Percentiles rank a stretch among this genome's conserved stretches.
phyloP scores from a whole-genome alignment of 2,888 invertebrate species.

The Acronicta psi region DNA sequence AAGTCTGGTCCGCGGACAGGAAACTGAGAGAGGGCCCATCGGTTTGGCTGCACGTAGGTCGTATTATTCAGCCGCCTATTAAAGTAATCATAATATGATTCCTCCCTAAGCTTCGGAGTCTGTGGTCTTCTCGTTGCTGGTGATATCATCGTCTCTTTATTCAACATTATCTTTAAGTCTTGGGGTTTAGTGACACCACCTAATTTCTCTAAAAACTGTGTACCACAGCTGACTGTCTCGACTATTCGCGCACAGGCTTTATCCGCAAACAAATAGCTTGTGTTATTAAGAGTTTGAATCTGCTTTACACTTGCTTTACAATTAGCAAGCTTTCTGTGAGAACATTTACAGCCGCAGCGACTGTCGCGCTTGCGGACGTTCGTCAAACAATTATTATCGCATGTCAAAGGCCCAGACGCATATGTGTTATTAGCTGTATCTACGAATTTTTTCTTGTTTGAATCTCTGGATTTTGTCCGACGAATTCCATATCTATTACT shows the following conservation, averaged over 20 bases:
- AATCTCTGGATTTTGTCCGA: conserved; percentile 62
- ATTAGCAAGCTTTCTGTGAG: conserved; percentile 35
- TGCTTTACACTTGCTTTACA: conserved; percentile 57
- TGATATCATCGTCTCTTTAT: conserved; percentile 2
- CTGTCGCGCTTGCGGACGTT: conserved; percentile 65
- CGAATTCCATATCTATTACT: conserved; percentile 46
- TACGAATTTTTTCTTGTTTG: conserved; percentile 56
- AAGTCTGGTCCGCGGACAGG: conserved; percentile 78
- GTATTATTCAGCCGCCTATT: not conserved
- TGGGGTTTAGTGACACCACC: not conserved
- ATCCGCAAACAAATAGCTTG: conserved; percentile 54
- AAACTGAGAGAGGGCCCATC: conserved; percentile 74
- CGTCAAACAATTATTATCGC: conserved; percentile 71
- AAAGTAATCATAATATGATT: not conserved
- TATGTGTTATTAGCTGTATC: conserved; percentile 69
- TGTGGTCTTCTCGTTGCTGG: not conserved
- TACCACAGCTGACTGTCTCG: conserved; percentile 61
- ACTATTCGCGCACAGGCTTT: conserved; percentile 68
- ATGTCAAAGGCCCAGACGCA: conserved; percentile 65
- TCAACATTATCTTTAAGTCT: not conserved
- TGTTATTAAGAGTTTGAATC: conserved; percentile 61
- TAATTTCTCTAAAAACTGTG: conserved; percentile 50
- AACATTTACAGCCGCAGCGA: conserved; percentile 61
- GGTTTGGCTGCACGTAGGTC: conserved; percentile 58
- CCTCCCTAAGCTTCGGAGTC: not conserved